These are phyloP conservation scores for Sebastes taczanowskii DNA, from an alignment of 2,797 vertebrate genomes.

Conservation along the genomic window DNA sequence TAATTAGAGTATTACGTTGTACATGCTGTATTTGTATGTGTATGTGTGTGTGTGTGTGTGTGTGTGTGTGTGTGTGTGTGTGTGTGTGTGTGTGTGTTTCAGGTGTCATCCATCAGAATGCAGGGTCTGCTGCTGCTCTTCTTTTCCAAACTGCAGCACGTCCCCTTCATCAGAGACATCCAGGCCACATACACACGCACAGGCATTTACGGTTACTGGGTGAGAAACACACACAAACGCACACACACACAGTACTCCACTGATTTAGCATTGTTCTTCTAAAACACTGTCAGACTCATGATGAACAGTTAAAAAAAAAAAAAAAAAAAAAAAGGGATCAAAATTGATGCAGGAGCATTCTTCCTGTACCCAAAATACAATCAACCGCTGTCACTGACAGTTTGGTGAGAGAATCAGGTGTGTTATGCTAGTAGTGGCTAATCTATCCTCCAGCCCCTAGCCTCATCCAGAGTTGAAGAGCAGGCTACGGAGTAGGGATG, in stretches of 20 bases:
- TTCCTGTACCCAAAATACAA: background rate
- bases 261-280: too few relatives aligned
- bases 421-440: background rate
- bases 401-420: background rate
- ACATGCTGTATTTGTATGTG: background rate
- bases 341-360: background rate
- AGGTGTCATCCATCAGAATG: slow-evolving; percentile 93
- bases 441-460: background rate
- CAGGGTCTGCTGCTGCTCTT: slow-evolving; percentile 93
- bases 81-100: background rate
- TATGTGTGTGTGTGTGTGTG: background rate
- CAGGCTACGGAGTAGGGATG: background rate
- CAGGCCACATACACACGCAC: slow-evolving; percentile 91
- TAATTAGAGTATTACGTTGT: background rate
- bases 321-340: too few relatives aligned
- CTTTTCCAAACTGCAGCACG: slow-evolving; percentile 88
- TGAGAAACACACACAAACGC: slow-evolving; percentile 65
- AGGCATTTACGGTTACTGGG: slow-evolving; percentile 94
- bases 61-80: background rate
- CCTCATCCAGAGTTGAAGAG: background rate
- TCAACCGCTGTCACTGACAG: background rate
- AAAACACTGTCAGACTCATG: background rate
- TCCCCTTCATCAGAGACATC: slow-evolving; percentile 90
- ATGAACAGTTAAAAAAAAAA: too few relatives aligned
- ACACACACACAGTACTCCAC: background rate